A percentile compares a stretch with the other conserved stretches of the same genome.
phyloP scores from a whole-genome alignment of 2,113 vertebrate genomes.

The Tauraco erythrolophus region DNA sequence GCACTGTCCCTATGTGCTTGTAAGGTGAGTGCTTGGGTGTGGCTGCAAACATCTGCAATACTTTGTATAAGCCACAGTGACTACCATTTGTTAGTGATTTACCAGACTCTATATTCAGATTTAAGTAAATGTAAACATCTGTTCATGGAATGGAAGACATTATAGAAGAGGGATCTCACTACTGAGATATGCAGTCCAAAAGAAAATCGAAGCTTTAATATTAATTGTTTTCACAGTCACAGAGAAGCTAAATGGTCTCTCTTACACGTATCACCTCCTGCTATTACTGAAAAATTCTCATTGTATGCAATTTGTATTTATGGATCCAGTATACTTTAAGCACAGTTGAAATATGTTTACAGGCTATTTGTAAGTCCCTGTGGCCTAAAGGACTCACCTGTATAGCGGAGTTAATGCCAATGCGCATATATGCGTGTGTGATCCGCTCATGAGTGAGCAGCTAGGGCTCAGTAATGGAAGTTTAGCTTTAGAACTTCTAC shows the following conservation, averaged over 20 bases:
- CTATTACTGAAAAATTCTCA: background rate
- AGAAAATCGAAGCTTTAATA: background rate
- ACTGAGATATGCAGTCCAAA: background rate
- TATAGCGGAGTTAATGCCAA: background rate
- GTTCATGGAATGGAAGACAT: background rate
- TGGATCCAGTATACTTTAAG: background rate
- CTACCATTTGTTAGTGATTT: background rate
- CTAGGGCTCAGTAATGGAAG: background rate
- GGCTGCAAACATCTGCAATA: conserved; percentile 2
- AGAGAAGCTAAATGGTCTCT: background rate
- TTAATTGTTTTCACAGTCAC: background rate
- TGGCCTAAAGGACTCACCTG: background rate
- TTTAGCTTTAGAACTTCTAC: background rate
- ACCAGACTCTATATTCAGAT: background rate
- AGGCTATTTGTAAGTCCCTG: background rate
- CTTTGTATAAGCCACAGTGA: background rate
- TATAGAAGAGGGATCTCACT: background rate
- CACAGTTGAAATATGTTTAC: background rate
- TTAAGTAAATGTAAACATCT: background rate
- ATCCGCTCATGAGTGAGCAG: background rate
- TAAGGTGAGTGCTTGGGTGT: conserved; percentile 43
- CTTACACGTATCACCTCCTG: background rate
- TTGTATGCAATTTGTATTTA: background rate
- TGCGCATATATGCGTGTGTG: background rate
- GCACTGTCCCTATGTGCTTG: background rate